Conservation (phyloP, 2,888 invertebrate genomes). For the Azorinus chamasolen region DNA sequence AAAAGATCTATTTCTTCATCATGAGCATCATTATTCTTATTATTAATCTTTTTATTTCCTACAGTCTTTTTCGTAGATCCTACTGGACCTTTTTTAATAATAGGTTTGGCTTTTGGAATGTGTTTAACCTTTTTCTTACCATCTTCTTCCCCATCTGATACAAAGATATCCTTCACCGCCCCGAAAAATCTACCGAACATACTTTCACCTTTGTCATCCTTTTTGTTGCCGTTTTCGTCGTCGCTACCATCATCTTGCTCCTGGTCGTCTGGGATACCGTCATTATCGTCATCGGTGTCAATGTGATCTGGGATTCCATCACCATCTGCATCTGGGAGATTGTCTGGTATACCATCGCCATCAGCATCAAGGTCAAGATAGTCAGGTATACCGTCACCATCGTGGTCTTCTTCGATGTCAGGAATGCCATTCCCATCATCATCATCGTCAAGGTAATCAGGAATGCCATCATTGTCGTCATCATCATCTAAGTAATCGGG, state of each 20-base stretch:
- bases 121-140: constrained; percentile 53
- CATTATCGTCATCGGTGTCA: constrained; percentile 70
- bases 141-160: constrained; percentile 60
- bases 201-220: constrained; percentile 37
- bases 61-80: constrained; percentile 31
- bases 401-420: constrained; percentile 72
- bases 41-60: constrained; percentile 19
- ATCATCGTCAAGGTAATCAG: constrained; percentile 70
- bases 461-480: constrained; percentile 79
- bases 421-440: constrained; percentile 77
- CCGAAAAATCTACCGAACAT: constrained; percentile 68
- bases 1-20: constrained; percentile 71
- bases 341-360: constrained; percentile 81
- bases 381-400: constrained; percentile 82
- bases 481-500: too few relatives aligned
- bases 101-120: constrained; percentile 58
- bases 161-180: constrained; percentile 69
- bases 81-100: constrained; percentile 26
- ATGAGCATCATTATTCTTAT: constrained; percentile 59
- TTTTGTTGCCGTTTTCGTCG: constrained; percentile 21
- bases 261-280: constrained; percentile 58
- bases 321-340: constrained; percentile 76
- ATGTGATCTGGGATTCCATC: constrained; percentile 80
- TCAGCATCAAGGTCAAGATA: constrained; percentile 74
- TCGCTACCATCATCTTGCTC: constrained; percentile 38